Evolutionary conservation across 2,888 invertebrate species (phyloP).

Genomic region (Tenthredo livida): DNA sequence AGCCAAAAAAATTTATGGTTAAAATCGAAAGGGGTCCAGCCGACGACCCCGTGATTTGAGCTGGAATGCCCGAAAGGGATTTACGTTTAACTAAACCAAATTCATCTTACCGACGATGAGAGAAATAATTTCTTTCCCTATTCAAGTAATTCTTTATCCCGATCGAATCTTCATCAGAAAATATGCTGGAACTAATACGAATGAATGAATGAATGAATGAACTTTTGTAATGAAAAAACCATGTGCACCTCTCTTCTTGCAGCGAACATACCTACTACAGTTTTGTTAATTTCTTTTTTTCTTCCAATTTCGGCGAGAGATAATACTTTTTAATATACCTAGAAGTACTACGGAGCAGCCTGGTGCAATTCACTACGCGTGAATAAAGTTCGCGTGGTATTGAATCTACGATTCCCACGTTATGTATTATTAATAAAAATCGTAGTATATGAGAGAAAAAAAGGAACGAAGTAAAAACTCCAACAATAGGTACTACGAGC

Average conservation of each 20-base stretch:
- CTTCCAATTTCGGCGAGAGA: not conserved
- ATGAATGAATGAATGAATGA: not conserved
- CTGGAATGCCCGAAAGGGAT: not conserved
- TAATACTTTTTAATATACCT: not conserved
- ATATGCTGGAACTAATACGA: not conserved
- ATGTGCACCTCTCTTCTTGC: not conserved
- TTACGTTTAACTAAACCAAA: not conserved
- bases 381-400: not conserved
- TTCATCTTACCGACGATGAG: not conserved
- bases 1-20: too few species aligned
- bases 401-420: conserved; percentile 3
- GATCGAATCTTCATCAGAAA: not conserved
- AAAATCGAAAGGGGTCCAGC: too few species aligned
- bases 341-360: not conserved
- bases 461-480: not conserved
- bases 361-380: not conserved
- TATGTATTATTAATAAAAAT: not conserved
- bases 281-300: not conserved
- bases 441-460: not conserved
- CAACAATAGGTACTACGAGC: not conserved
- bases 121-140: not conserved
- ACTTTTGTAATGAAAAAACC: not conserved
- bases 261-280: not conserved
- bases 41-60: too few species aligned
- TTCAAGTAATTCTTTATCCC: too few species aligned